These are phyloP conservation scores for Phainopepla nitens DNA, from an alignment of 2,113 vertebrate genomes.

Conservation along the genomic window DNA sequence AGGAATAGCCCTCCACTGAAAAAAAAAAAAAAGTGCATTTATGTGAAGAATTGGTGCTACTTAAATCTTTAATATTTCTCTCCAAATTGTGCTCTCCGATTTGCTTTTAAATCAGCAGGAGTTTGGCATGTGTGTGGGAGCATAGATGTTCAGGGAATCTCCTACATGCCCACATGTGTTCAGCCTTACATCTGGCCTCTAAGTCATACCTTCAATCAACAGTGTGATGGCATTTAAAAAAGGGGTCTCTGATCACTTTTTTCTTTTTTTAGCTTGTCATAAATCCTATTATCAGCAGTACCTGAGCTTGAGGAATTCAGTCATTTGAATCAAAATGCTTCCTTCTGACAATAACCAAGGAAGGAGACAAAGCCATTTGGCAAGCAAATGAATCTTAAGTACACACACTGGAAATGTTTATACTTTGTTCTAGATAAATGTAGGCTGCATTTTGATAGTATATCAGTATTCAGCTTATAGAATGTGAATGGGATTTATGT, in stretches of 20 bases:
- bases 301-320: slow-evolving; percentile 38
- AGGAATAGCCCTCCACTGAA: not conserved
- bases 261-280: slow-evolving; percentile 22
- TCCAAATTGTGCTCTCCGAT: not conserved
- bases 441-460: slow-evolving; percentile 22
- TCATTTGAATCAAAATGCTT: slow-evolving; percentile 36
- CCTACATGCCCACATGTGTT: not conserved
- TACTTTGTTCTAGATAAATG: slow-evolving; percentile 43
- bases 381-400: slow-evolving; percentile 52
- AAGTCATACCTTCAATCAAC: not conserved
- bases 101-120: not conserved
- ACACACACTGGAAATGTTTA: slow-evolving; percentile 52
- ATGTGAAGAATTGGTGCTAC: not conserved
- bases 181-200: not conserved
- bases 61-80: not conserved
- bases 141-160: not conserved
- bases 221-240: not conserved
- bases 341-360: slow-evolving; percentile 26
- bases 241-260: slow-evolving; percentile 29
- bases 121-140: not conserved
- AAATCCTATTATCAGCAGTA: slow-evolving; percentile 39
- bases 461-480: slow-evolving; percentile 6
- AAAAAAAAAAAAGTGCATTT: not conserved
- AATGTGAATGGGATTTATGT: not conserved
- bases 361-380: slow-evolving; percentile 45